A percentile compares a stretch with the other conserved stretches of the same genome.
Conservation (phyloP, 2,888 invertebrate genomes). For the Hetaerina titia region DNA sequence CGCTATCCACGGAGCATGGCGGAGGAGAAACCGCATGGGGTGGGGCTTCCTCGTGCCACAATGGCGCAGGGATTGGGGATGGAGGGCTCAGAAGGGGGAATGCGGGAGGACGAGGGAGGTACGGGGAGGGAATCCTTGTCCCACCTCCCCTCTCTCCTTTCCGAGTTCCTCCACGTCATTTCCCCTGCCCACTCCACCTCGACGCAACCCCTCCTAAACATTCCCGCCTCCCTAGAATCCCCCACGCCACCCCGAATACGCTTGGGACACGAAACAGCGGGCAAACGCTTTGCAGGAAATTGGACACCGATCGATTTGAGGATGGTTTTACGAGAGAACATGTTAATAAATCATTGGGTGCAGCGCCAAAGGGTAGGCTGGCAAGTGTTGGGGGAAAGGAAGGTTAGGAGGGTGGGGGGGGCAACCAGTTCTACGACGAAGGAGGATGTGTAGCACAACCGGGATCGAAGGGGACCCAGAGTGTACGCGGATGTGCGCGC, state of each 20-base stretch:
- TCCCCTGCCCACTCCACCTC: not conserved
- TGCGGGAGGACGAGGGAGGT: not conserved
- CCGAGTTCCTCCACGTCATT: not conserved
- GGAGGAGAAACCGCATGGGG: not conserved
- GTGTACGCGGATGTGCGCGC: not conserved
- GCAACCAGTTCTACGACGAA: not conserved
- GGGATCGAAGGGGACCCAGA: not conserved
- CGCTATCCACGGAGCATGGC: not conserved
- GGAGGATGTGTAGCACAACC: not conserved
- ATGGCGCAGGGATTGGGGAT: too few relatives aligned
- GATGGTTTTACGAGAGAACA: not conserved
- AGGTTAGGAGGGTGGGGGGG: not conserved
- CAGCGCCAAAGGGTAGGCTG: not conserved
- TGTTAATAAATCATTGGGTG: conserved; percentile 10
- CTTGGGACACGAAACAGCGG: conserved; percentile 9
- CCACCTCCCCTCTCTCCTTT: too few relatives aligned
- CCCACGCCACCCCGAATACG: not conserved
- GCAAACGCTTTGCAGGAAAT: conserved; percentile 17
- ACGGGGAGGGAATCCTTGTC: not conserved
- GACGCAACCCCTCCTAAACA: too few relatives aligned
- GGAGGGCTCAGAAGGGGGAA: not conserved
- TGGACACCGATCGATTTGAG: conserved; percentile 2
- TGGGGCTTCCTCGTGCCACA: too few relatives aligned
- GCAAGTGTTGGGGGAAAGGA: not conserved
- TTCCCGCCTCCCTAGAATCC: too few relatives aligned